phyloP scores from a whole-genome alignment of 2,113 vertebrate species.

The Gadus chalcogrammus region DNA sequence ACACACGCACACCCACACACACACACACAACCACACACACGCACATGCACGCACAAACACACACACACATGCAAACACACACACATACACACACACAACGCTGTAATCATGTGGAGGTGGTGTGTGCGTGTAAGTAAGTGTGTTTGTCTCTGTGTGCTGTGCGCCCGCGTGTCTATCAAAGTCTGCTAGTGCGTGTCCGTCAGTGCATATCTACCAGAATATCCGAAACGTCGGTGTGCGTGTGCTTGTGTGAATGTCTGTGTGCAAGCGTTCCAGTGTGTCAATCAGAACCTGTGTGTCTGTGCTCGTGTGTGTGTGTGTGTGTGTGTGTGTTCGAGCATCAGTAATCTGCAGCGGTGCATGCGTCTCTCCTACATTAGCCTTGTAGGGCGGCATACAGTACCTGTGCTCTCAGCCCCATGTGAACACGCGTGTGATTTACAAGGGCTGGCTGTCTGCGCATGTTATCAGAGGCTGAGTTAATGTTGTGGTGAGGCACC shows the following conservation, averaged over 20 bases:
- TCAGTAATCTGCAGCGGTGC: background rate
- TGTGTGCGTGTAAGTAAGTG: background rate
- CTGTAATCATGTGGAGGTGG: slow-evolving; percentile 1
- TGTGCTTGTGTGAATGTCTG: slow-evolving; percentile 11
- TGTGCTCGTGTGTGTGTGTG: background rate
- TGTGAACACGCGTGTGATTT: background rate
- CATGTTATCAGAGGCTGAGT: background rate
- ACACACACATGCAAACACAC: no score
- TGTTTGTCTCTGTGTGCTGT: no score
- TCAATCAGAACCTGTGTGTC: no score
- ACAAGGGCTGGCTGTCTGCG: no score
- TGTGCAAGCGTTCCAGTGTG: background rate
- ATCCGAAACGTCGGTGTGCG: background rate
- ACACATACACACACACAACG: background rate
- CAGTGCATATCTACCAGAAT: no score
- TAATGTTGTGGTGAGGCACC: background rate
- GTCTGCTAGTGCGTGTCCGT: background rate
- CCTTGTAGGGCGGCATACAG: background rate
- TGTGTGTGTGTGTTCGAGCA: background rate
- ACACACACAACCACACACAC: no score
- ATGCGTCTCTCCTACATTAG: background rate
- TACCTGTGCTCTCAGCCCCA: background rate
- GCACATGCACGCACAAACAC: no score
- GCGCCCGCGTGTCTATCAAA: no score
- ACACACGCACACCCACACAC: no score